Conservation (phyloP, 2,888 invertebrate species). For the Drosophila prostipennis region DNA sequence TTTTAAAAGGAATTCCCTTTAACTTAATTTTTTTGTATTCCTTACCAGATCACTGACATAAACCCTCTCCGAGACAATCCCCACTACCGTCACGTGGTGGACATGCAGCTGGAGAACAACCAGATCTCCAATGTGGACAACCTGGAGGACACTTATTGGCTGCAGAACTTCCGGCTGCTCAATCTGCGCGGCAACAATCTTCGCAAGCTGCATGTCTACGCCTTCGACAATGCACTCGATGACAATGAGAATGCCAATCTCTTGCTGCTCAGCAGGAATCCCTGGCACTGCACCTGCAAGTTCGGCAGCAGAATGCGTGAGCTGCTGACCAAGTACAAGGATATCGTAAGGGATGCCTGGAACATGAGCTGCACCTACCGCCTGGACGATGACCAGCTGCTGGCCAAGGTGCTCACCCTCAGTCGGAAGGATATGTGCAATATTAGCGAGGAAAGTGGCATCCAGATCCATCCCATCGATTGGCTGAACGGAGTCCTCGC, state of each 20-base stretch:
- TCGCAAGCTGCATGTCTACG: conserved; percentile 92
- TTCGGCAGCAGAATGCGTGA: conserved; percentile 92
- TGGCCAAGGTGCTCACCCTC: conserved; percentile 88
- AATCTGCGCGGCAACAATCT: conserved; percentile 90
- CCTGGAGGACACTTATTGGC: conserved; percentile 92
- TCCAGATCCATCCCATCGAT: conserved; percentile 89
- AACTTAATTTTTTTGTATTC: too few species aligned
- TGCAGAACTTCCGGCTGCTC: conserved; percentile 90
- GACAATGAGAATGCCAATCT: conserved; percentile 89
- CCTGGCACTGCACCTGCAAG: conserved; percentile 93
- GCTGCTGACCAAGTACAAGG: conserved; percentile 88
- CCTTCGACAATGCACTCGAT: conserved; percentile 91
- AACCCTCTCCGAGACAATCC: conserved; percentile 89
- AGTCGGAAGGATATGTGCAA: conserved; percentile 89
- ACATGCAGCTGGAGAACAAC: conserved; percentile 92
- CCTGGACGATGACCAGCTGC: conserved; percentile 82
- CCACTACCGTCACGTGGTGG: conserved; percentile 88
- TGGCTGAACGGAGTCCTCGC: conserved; percentile 89
- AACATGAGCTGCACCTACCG: conserved; percentile 90
- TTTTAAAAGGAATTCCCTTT: too few species aligned
- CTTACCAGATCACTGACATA: conserved; percentile 87
- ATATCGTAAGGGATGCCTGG: conserved; percentile 88
- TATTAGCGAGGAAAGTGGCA: conserved; percentile 84
- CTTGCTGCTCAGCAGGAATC: conserved; percentile 90
- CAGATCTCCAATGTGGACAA: conserved; percentile 87